phyloP scores from a whole-genome alignment of 2,797 vertebrate genomes.

The Sylvia borin region DNA sequence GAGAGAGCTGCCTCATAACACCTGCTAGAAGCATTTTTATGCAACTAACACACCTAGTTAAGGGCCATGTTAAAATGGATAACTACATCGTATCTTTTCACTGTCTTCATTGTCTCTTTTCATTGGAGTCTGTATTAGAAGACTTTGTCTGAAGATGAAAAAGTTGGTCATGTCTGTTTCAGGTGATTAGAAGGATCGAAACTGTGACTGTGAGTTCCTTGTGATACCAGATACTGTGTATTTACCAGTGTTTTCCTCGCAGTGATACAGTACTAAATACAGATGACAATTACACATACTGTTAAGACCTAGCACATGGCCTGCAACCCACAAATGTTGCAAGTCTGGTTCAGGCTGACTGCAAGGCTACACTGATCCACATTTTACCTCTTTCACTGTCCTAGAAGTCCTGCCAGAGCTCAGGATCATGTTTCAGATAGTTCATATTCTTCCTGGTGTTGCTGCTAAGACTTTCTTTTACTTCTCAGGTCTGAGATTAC shows the following conservation, averaged over 20 bases:
- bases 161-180: neutral
- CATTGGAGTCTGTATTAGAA: neutral
- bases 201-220: neutral
- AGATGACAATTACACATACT: neutral
- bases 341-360: neutral
- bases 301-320: rapidly evolving
- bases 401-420: neutral
- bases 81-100: neutral
- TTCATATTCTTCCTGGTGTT: neutral
- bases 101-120: neutral
- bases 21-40: neutral
- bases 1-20: neutral
- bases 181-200: neutral
- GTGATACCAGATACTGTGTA: neutral
- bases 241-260: neutral
- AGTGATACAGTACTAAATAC: neutral
- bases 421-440: neutral
- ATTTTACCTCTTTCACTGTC: neutral
- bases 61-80: neutral
- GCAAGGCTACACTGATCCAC: neutral
- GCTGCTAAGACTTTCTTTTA: neutral
- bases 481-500: neutral
- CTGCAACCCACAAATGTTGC: neutral
- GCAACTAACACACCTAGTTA: neutral
- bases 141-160: neutral